Conservation (phyloP, 2,888 invertebrate genomes). For the Strigamia crassipes region DNA sequence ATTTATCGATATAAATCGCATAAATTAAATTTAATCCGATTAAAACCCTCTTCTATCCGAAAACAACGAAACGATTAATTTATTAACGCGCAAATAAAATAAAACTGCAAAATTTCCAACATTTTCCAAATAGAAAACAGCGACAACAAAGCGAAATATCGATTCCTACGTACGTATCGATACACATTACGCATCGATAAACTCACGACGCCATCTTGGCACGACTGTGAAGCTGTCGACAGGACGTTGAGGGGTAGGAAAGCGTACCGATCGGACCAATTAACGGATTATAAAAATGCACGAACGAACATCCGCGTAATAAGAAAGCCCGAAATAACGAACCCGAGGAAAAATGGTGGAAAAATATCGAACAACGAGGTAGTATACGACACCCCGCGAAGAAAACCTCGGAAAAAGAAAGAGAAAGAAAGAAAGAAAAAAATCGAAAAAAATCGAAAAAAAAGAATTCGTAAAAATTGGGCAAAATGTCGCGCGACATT, state of each 20-base stretch:
- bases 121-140: too few relatives aligned
- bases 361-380: slow-evolving; percentile 1
- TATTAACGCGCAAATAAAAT: too few relatives aligned
- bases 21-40: too few relatives aligned
- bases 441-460: not conserved
- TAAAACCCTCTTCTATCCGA: too few relatives aligned
- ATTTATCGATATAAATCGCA: too few relatives aligned
- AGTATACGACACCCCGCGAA: not conserved
- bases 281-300: slow-evolving; percentile 3
- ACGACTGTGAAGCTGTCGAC: slow-evolving; percentile 33
- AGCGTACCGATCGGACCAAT: not conserved
- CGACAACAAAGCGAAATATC: not conserved
- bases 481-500: slow-evolving; percentile 67
- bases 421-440: not conserved
- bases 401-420: not conserved
- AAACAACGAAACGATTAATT: too few relatives aligned
- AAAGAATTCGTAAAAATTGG: not conserved
- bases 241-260: slow-evolving; percentile 22
- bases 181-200: not conserved
- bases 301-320: not conserved
- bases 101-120: too few relatives aligned
- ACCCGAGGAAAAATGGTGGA: not conserved
- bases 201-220: slow-evolving; percentile 4
- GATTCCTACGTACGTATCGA: not conserved
- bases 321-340: not conserved